These are phyloP conservation scores for Cephalopterus ornatus DNA, from an alignment of 2,113 vertebrate genomes.

Conservation along the genomic window DNA sequence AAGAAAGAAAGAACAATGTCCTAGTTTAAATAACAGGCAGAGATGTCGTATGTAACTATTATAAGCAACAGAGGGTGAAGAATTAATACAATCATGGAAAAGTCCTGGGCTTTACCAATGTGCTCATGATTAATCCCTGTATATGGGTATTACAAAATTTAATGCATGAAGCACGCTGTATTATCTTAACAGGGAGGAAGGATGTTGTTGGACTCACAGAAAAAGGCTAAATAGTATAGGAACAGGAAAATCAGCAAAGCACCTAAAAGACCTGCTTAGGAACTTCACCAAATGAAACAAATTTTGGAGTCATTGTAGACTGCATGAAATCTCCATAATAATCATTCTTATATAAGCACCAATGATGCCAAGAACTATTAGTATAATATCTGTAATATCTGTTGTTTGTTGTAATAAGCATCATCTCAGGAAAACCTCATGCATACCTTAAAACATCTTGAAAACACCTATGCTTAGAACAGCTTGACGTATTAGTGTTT, in stretches of 20 bases:
- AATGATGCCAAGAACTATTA: background rate
- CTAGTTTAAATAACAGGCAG: background rate
- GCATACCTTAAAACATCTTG: background rate
- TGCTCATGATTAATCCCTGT: background rate
- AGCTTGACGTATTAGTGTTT: background rate
- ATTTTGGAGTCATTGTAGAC: background rate
- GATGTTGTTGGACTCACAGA: fast-evolving
- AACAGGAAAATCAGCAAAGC: background rate
- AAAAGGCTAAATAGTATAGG: background rate
- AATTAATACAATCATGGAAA: background rate
- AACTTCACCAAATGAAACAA: background rate
- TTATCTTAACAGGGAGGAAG: background rate
- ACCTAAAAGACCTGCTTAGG: background rate
- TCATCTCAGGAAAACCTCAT: background rate
- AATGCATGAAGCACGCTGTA: background rate
- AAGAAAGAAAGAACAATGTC: background rate
- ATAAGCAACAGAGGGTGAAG: background rate
- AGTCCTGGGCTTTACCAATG: background rate
- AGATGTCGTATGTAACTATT: background rate
- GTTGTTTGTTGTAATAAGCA: background rate
- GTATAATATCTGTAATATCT: background rate
- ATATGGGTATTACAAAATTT: background rate
- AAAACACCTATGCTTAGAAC: background rate
- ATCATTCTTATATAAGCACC: background rate
- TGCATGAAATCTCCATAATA: background rate